Evolutionary conservation across 2,113 vertebrate species (phyloP).

Genomic region (Toxostoma redivivum): DNA sequence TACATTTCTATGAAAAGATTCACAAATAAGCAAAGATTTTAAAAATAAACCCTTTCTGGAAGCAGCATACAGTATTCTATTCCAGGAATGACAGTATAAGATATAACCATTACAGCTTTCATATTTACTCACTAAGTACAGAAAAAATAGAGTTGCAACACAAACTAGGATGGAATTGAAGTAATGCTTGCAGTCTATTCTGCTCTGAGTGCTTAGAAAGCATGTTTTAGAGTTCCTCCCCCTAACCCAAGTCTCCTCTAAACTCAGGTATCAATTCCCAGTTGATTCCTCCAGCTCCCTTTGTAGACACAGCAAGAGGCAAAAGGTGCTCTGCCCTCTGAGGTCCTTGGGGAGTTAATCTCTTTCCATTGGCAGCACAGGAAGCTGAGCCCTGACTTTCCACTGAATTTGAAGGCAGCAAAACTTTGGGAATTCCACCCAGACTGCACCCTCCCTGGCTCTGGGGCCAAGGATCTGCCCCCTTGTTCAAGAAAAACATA

Average conservation of each 20-base stretch:
- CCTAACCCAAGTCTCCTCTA: neutral
- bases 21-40: conserved; percentile 17
- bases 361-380: neutral
- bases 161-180: neutral
- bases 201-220: neutral
- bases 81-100: neutral
- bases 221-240: neutral
- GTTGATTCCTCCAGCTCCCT: neutral
- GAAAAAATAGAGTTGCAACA: neutral
- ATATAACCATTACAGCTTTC: neutral
- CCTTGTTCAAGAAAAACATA: conserved; percentile 28
- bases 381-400: neutral
- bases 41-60: conserved; percentile 1
- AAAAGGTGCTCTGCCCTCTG: neutral
- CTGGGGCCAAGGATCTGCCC: neutral
- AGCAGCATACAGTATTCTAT: neutral
- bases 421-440: neutral
- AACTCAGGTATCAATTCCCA: neutral
- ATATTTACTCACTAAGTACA: neutral
- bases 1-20: conserved; percentile 19
- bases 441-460: neutral
- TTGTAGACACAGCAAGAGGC: neutral
- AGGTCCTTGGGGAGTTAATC: neutral
- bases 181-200: neutral
- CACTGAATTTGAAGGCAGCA: neutral